Evolutionary conservation across 2,888 invertebrate genomes (phyloP), one percentile per base, ranked within the genome.

Genomic region (Agapetus fuscipes): DNA sequence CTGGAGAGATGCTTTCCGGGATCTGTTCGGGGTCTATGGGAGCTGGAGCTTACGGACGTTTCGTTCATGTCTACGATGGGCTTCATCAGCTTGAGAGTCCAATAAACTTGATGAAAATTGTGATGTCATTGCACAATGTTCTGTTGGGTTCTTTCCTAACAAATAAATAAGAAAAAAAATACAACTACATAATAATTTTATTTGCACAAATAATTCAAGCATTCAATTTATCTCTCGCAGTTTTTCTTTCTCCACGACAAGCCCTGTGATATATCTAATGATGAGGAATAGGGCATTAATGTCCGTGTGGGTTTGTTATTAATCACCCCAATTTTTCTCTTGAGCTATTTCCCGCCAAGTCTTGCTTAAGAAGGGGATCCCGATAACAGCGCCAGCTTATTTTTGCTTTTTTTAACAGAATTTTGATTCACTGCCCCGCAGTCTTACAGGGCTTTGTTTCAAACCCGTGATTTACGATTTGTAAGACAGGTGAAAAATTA

Each of bases 231-330:
- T 13, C 34, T 24, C n/a, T 27, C 3, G 41, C 41, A 37, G 31
- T 41, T 16, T 31, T 11, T 17, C 17, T 26, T 40, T 7, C 37
- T 36, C 56, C 57, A 57, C 62, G 62, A 64, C 62, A 61, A 63
- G 61, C 54, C 4, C 20, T 20, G 5, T 20, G 4, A 20, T 9
- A 9, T 6, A 57, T 56, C 57, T 63, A 60, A 64, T 64, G 64
- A 64, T 64, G 65, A 66, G 62, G 62, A 64, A 62, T 60, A 62
- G 59, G 58, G 59, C 56, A 59, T 57, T 58, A 56, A 55, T 53
- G 56, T 54, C 56, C 46, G 48, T 50, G 50, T 43, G 41, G 39
- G 50, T 48, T n/a, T 48, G 51, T 52, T 59, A 60, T 59, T 58
- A 60, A 61, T 61, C 56, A 60, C 41, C 35, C 51, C 53, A 50